phyloP scores from a whole-genome alignment of 1,140 invertebrate genomes.

The Manduca sexta region DNA sequence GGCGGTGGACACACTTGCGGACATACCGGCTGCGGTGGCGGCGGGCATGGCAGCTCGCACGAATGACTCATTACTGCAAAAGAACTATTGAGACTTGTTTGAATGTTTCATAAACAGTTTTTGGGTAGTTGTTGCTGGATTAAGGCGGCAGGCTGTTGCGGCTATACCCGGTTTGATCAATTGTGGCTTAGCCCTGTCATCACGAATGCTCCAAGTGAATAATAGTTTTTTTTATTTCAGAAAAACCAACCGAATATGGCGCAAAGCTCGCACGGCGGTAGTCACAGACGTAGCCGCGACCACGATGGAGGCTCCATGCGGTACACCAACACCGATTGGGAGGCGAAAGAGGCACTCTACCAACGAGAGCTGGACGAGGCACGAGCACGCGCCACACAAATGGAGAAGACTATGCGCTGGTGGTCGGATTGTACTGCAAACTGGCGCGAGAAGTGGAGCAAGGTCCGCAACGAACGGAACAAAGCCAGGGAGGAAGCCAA shows the following conservation, averaged over 20 bases:
- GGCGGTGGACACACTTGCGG: constrained; percentile 37
- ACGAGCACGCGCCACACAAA: constrained; percentile 91
- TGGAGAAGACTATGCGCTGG: constrained; percentile 99
- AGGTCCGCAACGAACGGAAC: constrained; percentile 85
- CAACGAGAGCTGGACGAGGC: constrained; percentile 92
- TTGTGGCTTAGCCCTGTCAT: too few species aligned
- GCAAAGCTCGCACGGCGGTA: constrained; percentile 60
- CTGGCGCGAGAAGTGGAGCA: constrained; percentile 95
- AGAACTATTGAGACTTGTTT: too few species aligned
- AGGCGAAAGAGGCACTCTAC: constrained; percentile 70
- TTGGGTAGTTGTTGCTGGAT: too few species aligned
- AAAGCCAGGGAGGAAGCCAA: constrained; percentile 91
- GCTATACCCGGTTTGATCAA: too few species aligned
- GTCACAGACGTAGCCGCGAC: constrained; percentile 51
- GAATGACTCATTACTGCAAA: constrained; percentile 20
- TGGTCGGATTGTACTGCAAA: constrained; percentile 87
- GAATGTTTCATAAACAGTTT: too few species aligned
- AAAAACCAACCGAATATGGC: constrained; percentile 53
- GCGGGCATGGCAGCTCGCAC: constrained; percentile 25
- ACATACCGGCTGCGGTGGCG: constrained; percentile 28
- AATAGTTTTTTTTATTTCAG: constrained; percentile 16
- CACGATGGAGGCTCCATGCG: constrained; percentile 44
- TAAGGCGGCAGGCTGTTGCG: too few species aligned
- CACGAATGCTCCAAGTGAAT: too few species aligned
- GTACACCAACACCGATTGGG: constrained; percentile 63